phyloP scores from a whole-genome alignment of 2,113 vertebrate genomes.

The Laticauda colubrina region DNA sequence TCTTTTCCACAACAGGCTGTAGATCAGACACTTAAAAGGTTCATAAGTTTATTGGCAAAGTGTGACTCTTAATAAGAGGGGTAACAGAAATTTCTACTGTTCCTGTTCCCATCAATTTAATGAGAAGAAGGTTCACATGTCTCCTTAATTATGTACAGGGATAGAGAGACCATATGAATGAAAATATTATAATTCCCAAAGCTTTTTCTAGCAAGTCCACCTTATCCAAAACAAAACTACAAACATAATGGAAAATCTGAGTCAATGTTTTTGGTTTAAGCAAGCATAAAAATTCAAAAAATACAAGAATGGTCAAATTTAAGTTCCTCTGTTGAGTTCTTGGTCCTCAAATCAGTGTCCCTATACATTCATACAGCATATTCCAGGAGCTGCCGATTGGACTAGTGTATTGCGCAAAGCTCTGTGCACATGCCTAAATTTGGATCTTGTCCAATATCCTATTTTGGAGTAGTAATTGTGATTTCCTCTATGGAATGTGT shows the following conservation, averaged over 20 bases:
- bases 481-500: neutral
- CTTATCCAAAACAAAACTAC: neutral
- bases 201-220: neutral
- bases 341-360: neutral
- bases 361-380: neutral
- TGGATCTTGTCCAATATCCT: neutral
- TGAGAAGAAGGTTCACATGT: neutral
- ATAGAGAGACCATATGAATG: neutral
- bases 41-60: neutral
- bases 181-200: neutral
- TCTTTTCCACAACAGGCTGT: neutral
- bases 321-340: neutral
- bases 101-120: neutral
- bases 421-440: neutral
- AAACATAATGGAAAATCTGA: neutral
- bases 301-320: neutral
- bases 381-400: neutral
- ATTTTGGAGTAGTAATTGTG: accelerated
- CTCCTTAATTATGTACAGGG: neutral
- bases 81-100: neutral
- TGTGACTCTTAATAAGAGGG: neutral
- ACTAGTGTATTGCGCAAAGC: neutral
- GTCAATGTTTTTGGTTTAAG: neutral
- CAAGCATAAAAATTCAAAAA: neutral
- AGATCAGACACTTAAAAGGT: neutral